These are phyloP conservation scores for Metaphire vulgaris DNA, from an alignment of 1,140 invertebrate species.

Conservation along the genomic window DNA sequence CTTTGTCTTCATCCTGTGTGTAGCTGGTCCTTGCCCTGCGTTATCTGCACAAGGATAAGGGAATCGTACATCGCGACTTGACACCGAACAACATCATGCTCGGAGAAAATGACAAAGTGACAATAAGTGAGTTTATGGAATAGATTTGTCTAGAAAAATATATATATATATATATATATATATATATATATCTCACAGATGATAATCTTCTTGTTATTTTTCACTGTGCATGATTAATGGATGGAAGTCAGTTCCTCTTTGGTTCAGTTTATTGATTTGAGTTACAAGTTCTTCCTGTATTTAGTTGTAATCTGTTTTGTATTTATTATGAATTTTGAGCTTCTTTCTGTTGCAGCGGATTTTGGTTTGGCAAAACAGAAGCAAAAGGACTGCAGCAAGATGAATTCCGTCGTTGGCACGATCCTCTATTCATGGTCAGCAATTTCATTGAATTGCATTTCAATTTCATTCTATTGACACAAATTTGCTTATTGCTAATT, in stretches of 20 bases:
- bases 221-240: not conserved
- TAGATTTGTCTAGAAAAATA: no score
- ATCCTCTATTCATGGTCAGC: slow-evolving; percentile 53
- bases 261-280: no score
- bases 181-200: slow-evolving; percentile 1
- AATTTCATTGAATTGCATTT: not conserved
- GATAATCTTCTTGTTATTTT: slow-evolving; percentile 13
- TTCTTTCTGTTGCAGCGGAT: slow-evolving; percentile 42
- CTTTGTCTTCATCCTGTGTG: no score
- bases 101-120: slow-evolving; percentile 52
- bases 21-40: slow-evolving; percentile 51
- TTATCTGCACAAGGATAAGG: slow-evolving; percentile 54
- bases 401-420: slow-evolving; percentile 53
- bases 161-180: no score
- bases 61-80: slow-evolving; percentile 51
- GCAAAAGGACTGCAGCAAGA: slow-evolving; percentile 48
- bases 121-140: slow-evolving; percentile 53
- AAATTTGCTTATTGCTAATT: no score
- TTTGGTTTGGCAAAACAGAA: slow-evolving; percentile 54
- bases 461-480: not conserved
- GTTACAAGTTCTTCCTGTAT: no score
- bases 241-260: no score
- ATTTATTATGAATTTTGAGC: no score
- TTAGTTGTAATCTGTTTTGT: no score
- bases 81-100: slow-evolving; percentile 54